These are phyloP conservation scores for Aphodius granarius DNA, from an alignment of 2,888 invertebrate species.

Conservation along the genomic window DNA sequence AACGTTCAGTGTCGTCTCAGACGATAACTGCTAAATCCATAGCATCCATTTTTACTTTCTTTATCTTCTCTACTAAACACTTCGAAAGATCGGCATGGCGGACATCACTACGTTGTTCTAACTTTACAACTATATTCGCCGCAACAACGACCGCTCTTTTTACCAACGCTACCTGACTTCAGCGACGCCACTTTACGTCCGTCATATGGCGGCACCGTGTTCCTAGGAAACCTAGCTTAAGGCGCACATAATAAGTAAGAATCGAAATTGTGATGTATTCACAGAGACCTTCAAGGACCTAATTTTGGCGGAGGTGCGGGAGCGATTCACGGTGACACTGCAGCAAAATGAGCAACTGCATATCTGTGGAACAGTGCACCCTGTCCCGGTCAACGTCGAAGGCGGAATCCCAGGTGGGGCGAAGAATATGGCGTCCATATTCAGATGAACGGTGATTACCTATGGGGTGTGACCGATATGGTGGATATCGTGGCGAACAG, in stretches of 20 bases:
- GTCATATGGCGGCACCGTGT: conserved; percentile 16
- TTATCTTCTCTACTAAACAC: too few relatives aligned
- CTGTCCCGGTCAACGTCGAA: background rate
- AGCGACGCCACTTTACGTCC: too few relatives aligned
- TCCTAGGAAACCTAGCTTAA: conserved; percentile 19
- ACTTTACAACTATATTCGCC: too few relatives aligned
- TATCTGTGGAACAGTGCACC: background rate
- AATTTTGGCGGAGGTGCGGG: background rate
- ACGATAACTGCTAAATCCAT: too few relatives aligned
- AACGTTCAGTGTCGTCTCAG: too few relatives aligned
- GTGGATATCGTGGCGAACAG: background rate
- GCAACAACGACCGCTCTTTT: too few relatives aligned
- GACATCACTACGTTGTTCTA: too few relatives aligned
- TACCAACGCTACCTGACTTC: too few relatives aligned
- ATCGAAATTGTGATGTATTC: conserved; percentile 1
- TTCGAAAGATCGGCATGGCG: too few relatives aligned
- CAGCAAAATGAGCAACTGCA: background rate
- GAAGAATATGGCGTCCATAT: background rate
- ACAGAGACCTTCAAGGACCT: background rate
- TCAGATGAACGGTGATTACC: background rate
- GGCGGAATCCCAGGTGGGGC: background rate
- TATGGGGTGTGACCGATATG: background rate
- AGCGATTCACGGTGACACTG: too few relatives aligned
- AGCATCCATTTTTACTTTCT: too few relatives aligned
- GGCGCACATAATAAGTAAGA: conserved; percentile 20